Percentiles rank a stretch among this genome's conserved stretches.
Conservation (phyloP, 2,797 vertebrate genomes). For the Acanthis flammea region DNA sequence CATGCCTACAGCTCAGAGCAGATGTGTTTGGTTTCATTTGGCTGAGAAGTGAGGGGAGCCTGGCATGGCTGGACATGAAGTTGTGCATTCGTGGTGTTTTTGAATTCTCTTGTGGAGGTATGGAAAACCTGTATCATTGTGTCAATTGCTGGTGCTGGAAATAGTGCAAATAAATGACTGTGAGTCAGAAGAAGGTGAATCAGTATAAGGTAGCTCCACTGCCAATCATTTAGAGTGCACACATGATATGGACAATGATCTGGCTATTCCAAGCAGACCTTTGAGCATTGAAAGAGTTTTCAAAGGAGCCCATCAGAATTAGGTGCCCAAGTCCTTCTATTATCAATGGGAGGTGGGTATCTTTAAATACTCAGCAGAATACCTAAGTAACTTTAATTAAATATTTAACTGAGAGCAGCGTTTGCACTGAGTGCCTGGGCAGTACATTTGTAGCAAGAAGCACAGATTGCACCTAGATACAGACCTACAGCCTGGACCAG, state of each 20-base stretch:
- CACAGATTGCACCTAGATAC: neutral
- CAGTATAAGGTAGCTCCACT: neutral
- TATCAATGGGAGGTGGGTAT: neutral
- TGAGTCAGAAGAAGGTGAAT: slow-evolving; percentile 55
- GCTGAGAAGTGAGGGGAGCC: neutral
- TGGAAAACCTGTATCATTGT: slow-evolving; percentile 3
- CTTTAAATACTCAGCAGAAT: neutral
- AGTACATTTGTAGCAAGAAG: neutral
- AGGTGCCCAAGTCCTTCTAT: neutral
- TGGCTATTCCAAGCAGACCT: neutral
- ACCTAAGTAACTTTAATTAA: neutral
- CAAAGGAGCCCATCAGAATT: neutral
- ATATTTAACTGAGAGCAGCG: neutral
- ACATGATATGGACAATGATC: neutral
- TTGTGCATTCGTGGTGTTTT: neutral
- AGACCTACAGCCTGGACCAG: neutral
- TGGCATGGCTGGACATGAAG: neutral
- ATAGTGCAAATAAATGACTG: neutral
- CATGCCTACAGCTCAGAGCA: neutral
- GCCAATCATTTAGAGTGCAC: neutral
- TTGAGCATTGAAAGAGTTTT: neutral
- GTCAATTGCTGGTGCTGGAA: neutral
- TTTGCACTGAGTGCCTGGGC: neutral
- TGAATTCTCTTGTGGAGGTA: neutral
- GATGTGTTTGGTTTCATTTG: neutral